phyloP scores from a whole-genome alignment of 1,140 invertebrate genomes.

The Laupala kohalensis region DNA sequence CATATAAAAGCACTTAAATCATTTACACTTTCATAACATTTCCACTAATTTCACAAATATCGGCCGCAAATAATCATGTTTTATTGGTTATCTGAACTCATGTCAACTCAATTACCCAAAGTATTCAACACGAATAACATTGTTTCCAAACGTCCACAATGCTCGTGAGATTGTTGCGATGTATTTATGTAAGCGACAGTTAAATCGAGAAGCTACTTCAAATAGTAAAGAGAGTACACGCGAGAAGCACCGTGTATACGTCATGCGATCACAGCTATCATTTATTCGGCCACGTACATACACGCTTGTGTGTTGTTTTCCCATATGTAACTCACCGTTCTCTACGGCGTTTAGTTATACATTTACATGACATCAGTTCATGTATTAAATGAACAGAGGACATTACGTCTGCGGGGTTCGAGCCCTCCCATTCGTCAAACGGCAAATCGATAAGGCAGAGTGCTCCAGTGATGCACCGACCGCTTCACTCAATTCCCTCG shows the following conservation, averaged over 20 bases:
- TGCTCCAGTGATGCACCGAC: not conserved
- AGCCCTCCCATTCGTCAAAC: not conserved
- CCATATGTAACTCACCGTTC: not conserved
- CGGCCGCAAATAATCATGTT: too few species aligned
- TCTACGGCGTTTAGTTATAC: not conserved
- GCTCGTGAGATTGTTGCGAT: not conserved
- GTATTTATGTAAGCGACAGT: not conserved
- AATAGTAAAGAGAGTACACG: not conserved
- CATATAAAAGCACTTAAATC: too few species aligned
- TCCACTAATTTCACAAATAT: too few species aligned
- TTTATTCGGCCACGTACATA: not conserved
- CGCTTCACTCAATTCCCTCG: not conserved
- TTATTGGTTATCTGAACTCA: too few species aligned
- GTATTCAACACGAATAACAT: not conserved
- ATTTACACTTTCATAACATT: too few species aligned
- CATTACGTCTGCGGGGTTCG: not conserved
- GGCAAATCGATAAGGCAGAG: not conserved
- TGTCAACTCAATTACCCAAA: too few species aligned
- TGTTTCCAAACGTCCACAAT: too few species aligned
- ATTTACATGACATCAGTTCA: not conserved
- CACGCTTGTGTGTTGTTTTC: not conserved
- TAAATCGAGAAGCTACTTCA: not conserved
- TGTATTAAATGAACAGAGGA: not conserved
- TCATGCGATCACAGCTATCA: not conserved
- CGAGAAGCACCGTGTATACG: not conserved